Conservation (phyloP, 2,797 vertebrate species). For the Graptemys geographica region DNA sequence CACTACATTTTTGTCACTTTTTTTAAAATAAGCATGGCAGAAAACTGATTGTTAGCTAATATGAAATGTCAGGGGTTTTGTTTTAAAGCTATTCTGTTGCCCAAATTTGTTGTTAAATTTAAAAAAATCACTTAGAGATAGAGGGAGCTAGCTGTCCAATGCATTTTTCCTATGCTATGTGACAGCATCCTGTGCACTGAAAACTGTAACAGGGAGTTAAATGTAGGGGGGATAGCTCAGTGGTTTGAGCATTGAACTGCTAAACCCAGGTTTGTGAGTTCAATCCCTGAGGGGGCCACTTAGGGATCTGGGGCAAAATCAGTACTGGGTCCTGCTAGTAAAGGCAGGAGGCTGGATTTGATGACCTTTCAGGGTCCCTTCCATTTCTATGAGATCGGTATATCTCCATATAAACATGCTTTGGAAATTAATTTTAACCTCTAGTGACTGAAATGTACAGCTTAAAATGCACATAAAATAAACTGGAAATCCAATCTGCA, state of each 20-base stretch:
- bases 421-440: not conserved
- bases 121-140: not conserved
- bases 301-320: too few species aligned
- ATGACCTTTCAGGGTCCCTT: too few species aligned
- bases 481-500: not conserved
- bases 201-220: not conserved
- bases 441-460: not conserved
- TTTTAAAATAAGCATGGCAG: not conserved
- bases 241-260: too few species aligned
- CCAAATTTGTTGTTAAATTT: not conserved
- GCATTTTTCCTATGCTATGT: not conserved
- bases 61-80: slow-evolving; percentile 51
- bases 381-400: too few species aligned
- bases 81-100: slow-evolving; percentile 29
- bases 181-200: not conserved
- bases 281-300: too few species aligned
- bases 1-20: slow-evolving; percentile 37
- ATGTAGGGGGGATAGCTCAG: not conserved
- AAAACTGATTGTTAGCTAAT: slow-evolving; percentile 25
- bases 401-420: too few species aligned
- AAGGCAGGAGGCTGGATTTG: too few species aligned
- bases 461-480: not conserved
- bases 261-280: too few species aligned
- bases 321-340: too few species aligned
- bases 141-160: not conserved